Evolutionary conservation across 2,113 vertebrate species (phyloP).

Genomic region (Cyphomyrus plagiostoma): DNA sequence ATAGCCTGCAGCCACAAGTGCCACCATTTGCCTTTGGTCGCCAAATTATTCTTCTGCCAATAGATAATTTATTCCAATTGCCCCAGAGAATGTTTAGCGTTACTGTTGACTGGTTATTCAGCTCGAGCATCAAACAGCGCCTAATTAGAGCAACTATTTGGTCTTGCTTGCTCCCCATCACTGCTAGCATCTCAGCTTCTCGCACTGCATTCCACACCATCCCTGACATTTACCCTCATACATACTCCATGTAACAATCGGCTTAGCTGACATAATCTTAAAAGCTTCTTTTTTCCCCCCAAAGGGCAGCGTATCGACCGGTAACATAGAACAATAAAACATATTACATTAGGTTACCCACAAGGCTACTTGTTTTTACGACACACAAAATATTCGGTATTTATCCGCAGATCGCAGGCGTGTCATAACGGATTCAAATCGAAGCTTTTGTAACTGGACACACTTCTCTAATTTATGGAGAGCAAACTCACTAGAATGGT

Average conservation of each 20-base stretch:
- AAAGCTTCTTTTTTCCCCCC: neutral
- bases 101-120: slow-evolving; percentile 4
- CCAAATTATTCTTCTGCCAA: neutral
- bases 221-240: neutral
- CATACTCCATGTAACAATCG: neutral
- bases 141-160: neutral
- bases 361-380: neutral
- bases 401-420: neutral
- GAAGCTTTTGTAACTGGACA: neutral
- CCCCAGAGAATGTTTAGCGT: neutral
- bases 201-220: neutral
- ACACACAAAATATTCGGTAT: neutral
- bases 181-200: neutral
- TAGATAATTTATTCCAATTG: slow-evolving; percentile 1
- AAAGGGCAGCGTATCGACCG: neutral
- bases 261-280: neutral
- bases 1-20: neutral
- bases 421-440: neutral
- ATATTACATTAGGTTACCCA: neutral
- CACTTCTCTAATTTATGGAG: neutral
- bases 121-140: neutral
- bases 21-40: slow-evolving; percentile 9
- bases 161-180: neutral
- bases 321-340: neutral
- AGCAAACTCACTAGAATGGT: neutral